phyloP scores from a whole-genome alignment of 2,888 invertebrate genomes.

The Dryomyza anilis region DNA sequence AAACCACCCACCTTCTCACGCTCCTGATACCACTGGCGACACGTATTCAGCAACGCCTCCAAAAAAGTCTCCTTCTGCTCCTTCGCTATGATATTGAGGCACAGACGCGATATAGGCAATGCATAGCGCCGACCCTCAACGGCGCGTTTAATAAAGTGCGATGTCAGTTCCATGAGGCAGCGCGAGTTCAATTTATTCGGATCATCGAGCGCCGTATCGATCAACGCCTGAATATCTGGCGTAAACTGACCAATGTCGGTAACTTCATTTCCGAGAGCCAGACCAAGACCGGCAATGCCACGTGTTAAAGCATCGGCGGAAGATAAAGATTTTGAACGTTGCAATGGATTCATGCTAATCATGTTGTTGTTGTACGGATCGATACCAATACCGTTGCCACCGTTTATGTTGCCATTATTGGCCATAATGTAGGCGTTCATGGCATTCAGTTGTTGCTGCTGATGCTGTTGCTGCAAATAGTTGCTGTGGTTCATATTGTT shows the following conservation, averaged over 20 bases:
- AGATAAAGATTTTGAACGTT: conserved; percentile 82
- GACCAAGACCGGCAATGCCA: conserved; percentile 70
- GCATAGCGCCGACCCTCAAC: conserved; percentile 78
- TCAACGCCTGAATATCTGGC: conserved; percentile 73
- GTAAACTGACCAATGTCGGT: conserved; percentile 79
- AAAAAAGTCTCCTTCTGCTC: conserved; percentile 87
- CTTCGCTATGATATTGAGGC: conserved; percentile 84
- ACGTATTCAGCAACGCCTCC: conserved; percentile 86
- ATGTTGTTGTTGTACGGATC: conserved; percentile 47
- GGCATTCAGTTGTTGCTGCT: conserved; percentile 37
- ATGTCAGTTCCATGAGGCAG: conserved; percentile 83
- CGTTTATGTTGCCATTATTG: conserved; percentile 33
- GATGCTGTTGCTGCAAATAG: conserved; percentile 44
- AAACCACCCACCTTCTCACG: conserved; percentile 66
- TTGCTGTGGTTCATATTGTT: conserved; percentile 34
- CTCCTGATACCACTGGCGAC: conserved; percentile 90
- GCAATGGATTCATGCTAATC: conserved; percentile 61
- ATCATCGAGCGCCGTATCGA: conserved; percentile 80
- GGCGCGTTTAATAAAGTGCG: conserved; percentile 78
- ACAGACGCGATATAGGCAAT: conserved; percentile 82
- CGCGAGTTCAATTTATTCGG: conserved; percentile 77
- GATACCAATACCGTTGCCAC: conserved; percentile 28
- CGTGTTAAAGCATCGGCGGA: conserved; percentile 75
- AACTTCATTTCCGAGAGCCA: conserved; percentile 71
- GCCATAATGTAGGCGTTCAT: conserved; percentile 38